Percentiles rank a stretch among this genome's conserved stretches.
These are phyloP conservation scores for Fregata magnificens DNA, from an alignment of 2,113 vertebrate species.

Conservation along the genomic window DNA sequence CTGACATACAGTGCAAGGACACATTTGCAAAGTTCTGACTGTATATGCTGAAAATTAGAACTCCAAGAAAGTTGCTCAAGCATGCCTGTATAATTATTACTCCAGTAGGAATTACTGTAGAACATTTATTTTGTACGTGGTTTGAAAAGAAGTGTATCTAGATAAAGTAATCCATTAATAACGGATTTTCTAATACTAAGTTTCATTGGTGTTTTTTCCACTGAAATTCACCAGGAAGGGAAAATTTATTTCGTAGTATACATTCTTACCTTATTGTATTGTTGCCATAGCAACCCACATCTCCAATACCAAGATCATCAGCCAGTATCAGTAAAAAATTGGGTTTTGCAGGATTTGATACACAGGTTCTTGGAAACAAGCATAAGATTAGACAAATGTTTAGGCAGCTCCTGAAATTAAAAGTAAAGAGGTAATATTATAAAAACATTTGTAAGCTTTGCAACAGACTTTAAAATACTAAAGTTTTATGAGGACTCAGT, in stretches of 20 bases:
- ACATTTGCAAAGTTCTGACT: neutral
- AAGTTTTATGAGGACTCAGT: neutral
- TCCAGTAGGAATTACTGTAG: neutral
- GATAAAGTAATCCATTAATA: neutral
- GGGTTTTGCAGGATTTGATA: conserved; percentile 59
- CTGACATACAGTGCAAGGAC: neutral
- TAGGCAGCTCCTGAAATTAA: neutral
- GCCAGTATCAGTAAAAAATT: conserved; percentile 85
- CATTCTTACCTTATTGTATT: conserved; percentile 78
- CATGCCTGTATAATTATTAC: neutral
- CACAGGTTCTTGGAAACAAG: neutral
- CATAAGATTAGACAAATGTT: neutral
- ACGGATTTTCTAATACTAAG: neutral
- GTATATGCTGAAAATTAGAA: neutral
- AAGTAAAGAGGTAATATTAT: neutral
- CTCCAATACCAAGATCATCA: conserved; percentile 87
- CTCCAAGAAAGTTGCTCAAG: neutral
- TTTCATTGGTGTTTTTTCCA: neutral
- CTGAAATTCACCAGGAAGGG: neutral
- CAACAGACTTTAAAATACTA: neutral
- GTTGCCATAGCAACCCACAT: conserved; percentile 88
- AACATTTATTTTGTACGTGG: neutral
- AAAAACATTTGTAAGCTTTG: neutral
- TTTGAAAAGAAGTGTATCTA: neutral
- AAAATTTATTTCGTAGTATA: neutral